Conservation (phyloP, 2,797 vertebrate genomes). For the Mareca penelope region DNA sequence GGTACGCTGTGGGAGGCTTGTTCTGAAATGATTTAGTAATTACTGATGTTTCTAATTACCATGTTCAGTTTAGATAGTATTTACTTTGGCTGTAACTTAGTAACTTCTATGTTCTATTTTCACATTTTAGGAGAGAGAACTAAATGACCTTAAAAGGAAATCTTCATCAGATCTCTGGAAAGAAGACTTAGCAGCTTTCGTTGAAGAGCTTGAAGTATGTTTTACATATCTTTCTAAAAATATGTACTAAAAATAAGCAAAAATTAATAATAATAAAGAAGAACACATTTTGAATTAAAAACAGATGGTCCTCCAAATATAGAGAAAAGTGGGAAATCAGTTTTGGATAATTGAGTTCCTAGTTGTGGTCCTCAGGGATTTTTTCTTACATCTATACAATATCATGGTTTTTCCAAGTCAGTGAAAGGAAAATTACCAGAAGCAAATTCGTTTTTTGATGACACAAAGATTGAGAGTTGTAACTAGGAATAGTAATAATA, state of each 20-base stretch:
- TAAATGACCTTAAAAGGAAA: slow-evolving; percentile 91
- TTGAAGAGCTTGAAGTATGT: slow-evolving; percentile 95
- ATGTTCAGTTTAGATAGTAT: not conserved
- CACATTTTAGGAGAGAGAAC: slow-evolving; percentile 85
- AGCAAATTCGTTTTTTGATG: not conserved
- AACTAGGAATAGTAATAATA: not conserved
- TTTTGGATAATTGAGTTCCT: not conserved
- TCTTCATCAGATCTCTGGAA: slow-evolving; percentile 92
- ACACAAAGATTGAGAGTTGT: not conserved
- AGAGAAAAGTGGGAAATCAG: not conserved
- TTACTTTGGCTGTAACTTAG: not conserved
- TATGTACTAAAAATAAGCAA: not conserved
- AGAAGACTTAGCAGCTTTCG: slow-evolving; percentile 93
- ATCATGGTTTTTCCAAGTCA: not conserved
- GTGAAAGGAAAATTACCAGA: not conserved
- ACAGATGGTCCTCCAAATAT: not conserved
- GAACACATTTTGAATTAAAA: not conserved
- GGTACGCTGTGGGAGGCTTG: slow-evolving; percentile 27
- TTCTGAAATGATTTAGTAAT: not conserved
- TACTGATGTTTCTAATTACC: not conserved
- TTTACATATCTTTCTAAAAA: not conserved
- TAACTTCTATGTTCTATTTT: not conserved
- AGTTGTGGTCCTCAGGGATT: not conserved
- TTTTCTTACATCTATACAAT: not conserved
- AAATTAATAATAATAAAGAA: not conserved